Evolutionary conservation across 2,888 invertebrate species (phyloP), one percentile per base, ranked within the genome.

Genomic region (Machimus rusticus): DNA sequence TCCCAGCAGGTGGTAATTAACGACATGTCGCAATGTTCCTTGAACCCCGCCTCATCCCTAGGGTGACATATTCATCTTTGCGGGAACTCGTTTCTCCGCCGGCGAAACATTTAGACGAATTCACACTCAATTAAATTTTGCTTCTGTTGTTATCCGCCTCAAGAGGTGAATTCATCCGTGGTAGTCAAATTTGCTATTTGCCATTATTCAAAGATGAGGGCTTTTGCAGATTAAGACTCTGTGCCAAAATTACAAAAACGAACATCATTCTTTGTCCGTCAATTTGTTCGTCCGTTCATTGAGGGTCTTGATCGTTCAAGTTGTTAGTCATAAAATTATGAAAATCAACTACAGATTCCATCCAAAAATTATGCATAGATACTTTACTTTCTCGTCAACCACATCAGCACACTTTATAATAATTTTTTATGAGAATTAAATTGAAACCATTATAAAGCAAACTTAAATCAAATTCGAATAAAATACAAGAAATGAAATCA

Each of bases 1-100:
- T 87, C 87, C 39, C 87, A 87, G 87, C 87, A 87, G 87, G 87
- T 87, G 87, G 87, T 57, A 87, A 87, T 87, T 87, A 87, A 87
- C 82, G 78, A 79, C 74, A 86, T 82, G 85, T 85, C 85, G 74
- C 74, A 74, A 46, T 85, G 28, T 46, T 51, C 85, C 74, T 37
- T 74, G 74, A 74, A 46, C 46, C 74, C 37, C 57, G 74, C 74
- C 85, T 85, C 43, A 23, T 82, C 66, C 86, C 77, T 78, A 46
- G 78, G 86, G 86, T 86, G 86, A 86, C 86, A 86, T 78, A 86
- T 78, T 86, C 86, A 57, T 57, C 78, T 85, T 74, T 85, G 74
- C 14, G 43, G 28, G 16, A 85, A 85, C 85, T 74, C 46, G 85
- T 85, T 85, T 66, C 28, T 28, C 12, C 28, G 57, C 46, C 37